Evolutionary conservation across 1,140 invertebrate species (phyloP), one percentile per base, ranked within the genome.

Genomic region (Acromyrmex heyeri): DNA sequence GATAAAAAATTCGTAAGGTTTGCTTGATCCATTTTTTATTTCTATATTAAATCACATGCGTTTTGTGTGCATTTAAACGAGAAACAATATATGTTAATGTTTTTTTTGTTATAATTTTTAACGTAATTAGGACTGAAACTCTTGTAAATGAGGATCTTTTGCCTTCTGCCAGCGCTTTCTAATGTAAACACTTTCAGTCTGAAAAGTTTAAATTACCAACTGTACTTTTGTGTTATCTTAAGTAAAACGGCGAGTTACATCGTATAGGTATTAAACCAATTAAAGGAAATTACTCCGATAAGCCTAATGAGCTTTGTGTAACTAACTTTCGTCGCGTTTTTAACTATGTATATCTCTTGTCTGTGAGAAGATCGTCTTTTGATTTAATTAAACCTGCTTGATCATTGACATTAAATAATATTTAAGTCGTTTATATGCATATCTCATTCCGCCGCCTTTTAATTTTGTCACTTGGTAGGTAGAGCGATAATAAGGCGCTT

Each of bases 131-230:
- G 18, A 27, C 18, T 48, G 10, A 34, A 50, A 30, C 18, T 18
- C 27, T 59, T 24, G 7, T 3, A 53, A 16, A 82, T 30, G 34
- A 59, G 38, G 3, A 27, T 61, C 48, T 44, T 59, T 82, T 5
- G 55, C 53, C 27, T 83, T 61, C 27, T 50, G 27, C 38, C 18
- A 48, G 69, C 7, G 38, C 18, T 34, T 61, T 24, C 55, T 73
- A 83, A 73, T 61, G 55, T 64, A 73, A 62, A 83, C 79, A 83
- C 79, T 83, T 75, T 73, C 24, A 75, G 69, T 73, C 55, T 61
- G 55, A 83, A 83, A 83, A 83, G 65, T 81, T 81, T 57, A 57
- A 81, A 83, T 83, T 83, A 83, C 69, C 24, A 44, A 83, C 55
- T 73, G 69, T 82, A 69, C 69, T 82, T 83, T 75, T 83, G 69